These are phyloP conservation scores for Beris morrisii DNA, from an alignment of 2,888 invertebrate genomes.

Conservation along the genomic window DNA sequence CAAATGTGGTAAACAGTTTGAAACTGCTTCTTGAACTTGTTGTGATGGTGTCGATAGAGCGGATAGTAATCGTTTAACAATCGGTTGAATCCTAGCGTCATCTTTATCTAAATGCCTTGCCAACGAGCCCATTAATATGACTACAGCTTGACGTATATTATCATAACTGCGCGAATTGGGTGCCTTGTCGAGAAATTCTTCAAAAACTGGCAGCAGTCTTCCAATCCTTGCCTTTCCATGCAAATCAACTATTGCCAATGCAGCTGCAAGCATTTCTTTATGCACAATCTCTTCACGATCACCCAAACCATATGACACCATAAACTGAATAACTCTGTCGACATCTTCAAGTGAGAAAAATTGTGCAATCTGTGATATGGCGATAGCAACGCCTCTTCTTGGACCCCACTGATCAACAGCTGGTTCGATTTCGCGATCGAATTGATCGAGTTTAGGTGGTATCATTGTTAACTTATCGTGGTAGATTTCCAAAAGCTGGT, in stretches of 20 bases:
- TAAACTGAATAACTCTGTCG: constrained; percentile 76
- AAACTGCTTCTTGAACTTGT: constrained; percentile 96
- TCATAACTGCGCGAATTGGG: constrained; percentile 89
- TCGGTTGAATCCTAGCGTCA: constrained; percentile 90
- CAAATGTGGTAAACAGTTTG: constrained; percentile 91
- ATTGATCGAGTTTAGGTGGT: constrained; percentile 84
- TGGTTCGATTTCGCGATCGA: constrained; percentile 84
- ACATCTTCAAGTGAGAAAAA: constrained; percentile 63
- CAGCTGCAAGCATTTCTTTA: constrained; percentile 90
- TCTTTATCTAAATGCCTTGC: constrained; percentile 93
- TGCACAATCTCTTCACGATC: constrained; percentile 83
- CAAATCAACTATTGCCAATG: constrained; percentile 85
- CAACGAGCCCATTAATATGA: constrained; percentile 94
- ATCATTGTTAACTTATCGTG: constrained; percentile 77
- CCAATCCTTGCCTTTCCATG: constrained; percentile 85
- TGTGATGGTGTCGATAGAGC: constrained; percentile 96
- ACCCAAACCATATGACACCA: constrained; percentile 82
- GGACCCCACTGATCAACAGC: constrained; percentile 90
- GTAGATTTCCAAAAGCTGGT: constrained; percentile 72
- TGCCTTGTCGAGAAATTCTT: constrained; percentile 89
- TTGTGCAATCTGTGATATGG: constrained; percentile 77
- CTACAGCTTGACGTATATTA: constrained; percentile 92
- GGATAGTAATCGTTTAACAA: constrained; percentile 84
- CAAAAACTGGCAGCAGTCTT: constrained; percentile 86
- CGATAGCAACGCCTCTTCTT: constrained; percentile 84